Evolutionary conservation across 30 jellyfish, hydroid and myxozoan species (phyloP), one percentile per base, ranked within the genome.

Genomic region (Aurelia sp.): DNA sequence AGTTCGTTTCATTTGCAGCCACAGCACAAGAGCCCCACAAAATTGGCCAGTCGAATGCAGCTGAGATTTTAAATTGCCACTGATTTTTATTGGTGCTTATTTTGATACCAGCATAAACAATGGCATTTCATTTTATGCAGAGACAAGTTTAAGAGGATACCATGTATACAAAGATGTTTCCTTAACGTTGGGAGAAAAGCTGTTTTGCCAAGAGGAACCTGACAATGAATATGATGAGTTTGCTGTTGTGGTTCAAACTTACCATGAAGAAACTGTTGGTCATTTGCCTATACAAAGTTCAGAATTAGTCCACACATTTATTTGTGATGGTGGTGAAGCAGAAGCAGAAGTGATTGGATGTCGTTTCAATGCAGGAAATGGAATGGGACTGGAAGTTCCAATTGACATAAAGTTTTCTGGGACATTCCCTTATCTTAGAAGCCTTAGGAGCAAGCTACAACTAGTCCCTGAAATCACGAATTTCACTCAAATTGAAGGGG

Each of bases 291-390:
- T 73, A 30, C 50, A 73, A 44, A 5, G 50, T 52, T 19, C 73
- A 23, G 21, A 73, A 51, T 11, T 73, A 41, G 22, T 73, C 50
- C 61, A 73, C 37, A 51, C 71, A 41, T 75, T 75, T 63, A 1
- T 75, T 7, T 62, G 76, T 52, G 75, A 75, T 63, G 33, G 47
- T 53, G 62, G 86, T 51, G 50, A 62, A n/a, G 40, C 47, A 19
- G 75, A 75, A 58, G 86, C 86, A 41, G 86, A 75, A 75, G 33
- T 53, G 19, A 75, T 75, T 52, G 86, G 86, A n/a, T 19, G 75
- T 63, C 33, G 75, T 11, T 75, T n/a, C 66, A 75, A 75, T 63
- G 66, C 53, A 75, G 86, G 74, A 55, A 13, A 8, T 52, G 86
- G 86, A 18, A 53, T 19, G 47, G 62, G 86, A 18, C 84, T 75